These are phyloP conservation scores for Drosophila paucipuncta DNA, from an alignment of 2,888 invertebrate species.

Conservation along the genomic window DNA sequence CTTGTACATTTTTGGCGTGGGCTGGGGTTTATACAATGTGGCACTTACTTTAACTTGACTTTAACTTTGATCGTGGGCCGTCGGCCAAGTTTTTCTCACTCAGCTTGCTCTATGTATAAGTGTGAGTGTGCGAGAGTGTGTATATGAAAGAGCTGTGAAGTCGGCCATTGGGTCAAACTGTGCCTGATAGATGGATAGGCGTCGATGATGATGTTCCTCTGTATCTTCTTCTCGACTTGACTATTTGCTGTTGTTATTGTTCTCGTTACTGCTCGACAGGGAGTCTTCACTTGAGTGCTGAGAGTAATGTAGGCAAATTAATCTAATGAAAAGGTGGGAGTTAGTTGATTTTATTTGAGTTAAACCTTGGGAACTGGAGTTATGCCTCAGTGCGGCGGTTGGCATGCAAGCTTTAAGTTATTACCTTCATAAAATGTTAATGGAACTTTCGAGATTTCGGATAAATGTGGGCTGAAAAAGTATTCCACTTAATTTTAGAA, in stretches of 20 bases:
- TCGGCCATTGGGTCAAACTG: slow-evolving; percentile 79
- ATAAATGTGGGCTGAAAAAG: not conserved
- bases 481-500: not conserved
- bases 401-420: slow-evolving; percentile 56
- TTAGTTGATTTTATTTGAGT: slow-evolving; percentile 34
- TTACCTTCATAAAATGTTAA: slow-evolving; percentile 63
- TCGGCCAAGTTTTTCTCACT: slow-evolving; percentile 53
- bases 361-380: slow-evolving; percentile 48
- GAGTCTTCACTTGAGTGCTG: slow-evolving; percentile 65
- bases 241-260: slow-evolving; percentile 20
- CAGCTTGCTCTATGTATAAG: not conserved
- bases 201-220: slow-evolving; percentile 63
- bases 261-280: slow-evolving; percentile 45
- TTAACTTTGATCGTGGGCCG: slow-evolving; percentile 67
- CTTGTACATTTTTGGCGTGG: slow-evolving; percentile 47
- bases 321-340: slow-evolving; percentile 78
- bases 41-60: slow-evolving; percentile 53
- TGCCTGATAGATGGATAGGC: slow-evolving; percentile 74
- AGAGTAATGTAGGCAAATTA: slow-evolving; percentile 76
- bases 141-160: slow-evolving; percentile 74
- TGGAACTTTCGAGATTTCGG: slow-evolving; percentile 26
- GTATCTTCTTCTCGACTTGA: slow-evolving; percentile 20
- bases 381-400: slow-evolving; percentile 30
- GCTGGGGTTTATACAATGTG: slow-evolving; percentile 28
- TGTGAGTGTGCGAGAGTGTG: slow-evolving; percentile 2